Evolutionary conservation across 2,888 invertebrate species (phyloP), one percentile per base, ranked within the genome.

Genomic region (Sialis lutaria): DNA sequence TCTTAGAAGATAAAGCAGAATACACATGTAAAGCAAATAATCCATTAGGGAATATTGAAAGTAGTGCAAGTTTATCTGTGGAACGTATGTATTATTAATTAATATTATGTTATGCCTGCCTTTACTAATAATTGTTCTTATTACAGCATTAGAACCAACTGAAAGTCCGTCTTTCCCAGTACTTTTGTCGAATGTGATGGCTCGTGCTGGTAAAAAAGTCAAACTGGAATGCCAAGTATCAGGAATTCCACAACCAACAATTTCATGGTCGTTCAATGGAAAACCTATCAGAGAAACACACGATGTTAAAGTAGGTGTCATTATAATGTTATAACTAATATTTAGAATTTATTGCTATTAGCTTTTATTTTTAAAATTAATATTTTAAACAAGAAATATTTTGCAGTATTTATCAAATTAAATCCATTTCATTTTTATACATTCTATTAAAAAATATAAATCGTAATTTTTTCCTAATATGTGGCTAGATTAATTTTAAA

Each of bases 21-120:
- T 85, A 81, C 57, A 74, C 74, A 0, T 82, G 82, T 58, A 75
- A 74, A 55, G 83, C 83, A 6, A 66, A 69, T 1, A 85, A 84
- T 65, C 71, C 73, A 49, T 63, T 77, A 10, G 84, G 83, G 42
- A 69, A 73, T 44, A 77, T 75, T 9, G 75, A 77, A 48, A 75
- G 75, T 47, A 74, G 73, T 8, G 77, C 80, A 4, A 72, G 69
- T 51, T 63, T 84, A 41, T 65, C 70, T 53, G 79, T 87, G 41
- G 75, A 79, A 64, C 74, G 82, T 80, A 70, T 75, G 77, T 63
- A 13, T 33, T 6, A 46, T 48, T 9, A 40, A 10, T 8, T 33
- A 8, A 31, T 35, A 43, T 12, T 12, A 6, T 43, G 33, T 10
- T 13, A 43, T 2, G 40, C n/a, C 12, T 6, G 4, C 12, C 6